Conservation (phyloP, 2,888 invertebrate genomes). For the Callimorpha dominula region DNA sequence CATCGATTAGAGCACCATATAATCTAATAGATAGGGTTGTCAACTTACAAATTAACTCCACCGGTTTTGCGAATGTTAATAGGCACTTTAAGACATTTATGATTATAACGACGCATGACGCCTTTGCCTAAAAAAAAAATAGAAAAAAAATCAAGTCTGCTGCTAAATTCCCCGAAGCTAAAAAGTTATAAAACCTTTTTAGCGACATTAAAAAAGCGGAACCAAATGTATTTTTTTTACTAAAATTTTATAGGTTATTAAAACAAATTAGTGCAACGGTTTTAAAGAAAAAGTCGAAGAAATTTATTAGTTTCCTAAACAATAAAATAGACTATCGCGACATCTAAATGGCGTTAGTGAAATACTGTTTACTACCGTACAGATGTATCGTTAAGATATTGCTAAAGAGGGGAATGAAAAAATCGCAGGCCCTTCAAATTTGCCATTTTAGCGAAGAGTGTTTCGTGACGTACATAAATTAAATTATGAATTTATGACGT, state of each 20-base stretch:
- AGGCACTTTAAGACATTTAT: conserved; percentile 4
- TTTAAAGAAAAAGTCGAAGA: conserved; percentile 60
- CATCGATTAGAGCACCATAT: background rate
- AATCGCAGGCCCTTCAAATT: conserved; percentile 17
- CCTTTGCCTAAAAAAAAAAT: conserved; percentile 3
- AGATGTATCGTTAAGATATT: conserved; percentile 69
- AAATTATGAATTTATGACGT: too few relatives aligned
- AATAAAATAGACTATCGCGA: conserved; percentile 79
- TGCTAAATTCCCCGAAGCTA: conserved; percentile 41
- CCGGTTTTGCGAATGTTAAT: background rate
- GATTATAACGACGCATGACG: conserved; percentile 9
- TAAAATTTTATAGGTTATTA: conserved; percentile 81
- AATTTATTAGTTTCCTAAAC: conserved; percentile 82
- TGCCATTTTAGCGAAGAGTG: background rate
- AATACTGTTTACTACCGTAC: conserved; percentile 60
- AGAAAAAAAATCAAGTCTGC: conserved; percentile 9
- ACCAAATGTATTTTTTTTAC: conserved; percentile 68
- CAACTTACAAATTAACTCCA: background rate
- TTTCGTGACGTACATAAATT: too few relatives aligned
- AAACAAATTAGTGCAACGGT: conserved; percentile 75
- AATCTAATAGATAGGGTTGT: background rate
- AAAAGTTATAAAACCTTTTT: conserved; percentile 64
- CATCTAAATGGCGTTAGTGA: conserved; percentile 75
- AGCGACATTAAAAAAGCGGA: conserved; percentile 74
- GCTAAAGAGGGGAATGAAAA: conserved; percentile 29